Base-by-base conservation (phyloP, 2,797 vertebrate genomes). In the Masticophis lateralis region DNA sequence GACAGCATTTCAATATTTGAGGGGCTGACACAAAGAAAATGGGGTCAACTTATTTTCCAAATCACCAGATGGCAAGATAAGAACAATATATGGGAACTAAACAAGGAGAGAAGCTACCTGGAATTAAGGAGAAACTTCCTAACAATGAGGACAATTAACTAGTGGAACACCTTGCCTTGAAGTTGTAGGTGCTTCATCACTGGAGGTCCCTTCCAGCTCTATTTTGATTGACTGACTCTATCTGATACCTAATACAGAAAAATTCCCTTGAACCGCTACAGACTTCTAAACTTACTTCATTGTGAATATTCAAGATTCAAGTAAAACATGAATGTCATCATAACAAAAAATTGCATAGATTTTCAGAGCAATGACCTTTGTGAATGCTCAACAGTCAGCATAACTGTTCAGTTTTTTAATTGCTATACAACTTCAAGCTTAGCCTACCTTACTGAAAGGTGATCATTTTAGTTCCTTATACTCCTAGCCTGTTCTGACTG, bases 301-400 rank as follows among this genome's bases (percentile, higher is more conserved):
- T 79, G 18, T 90, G 92, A 91, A 2, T 11, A 5, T 32, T 22
- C 88, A 53, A 25, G 59, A 60, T 60, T 4, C 0, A 12, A 86
- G 92, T 53, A 94, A 94, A 86, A 25, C n/a, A 66, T 79, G 43
- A 60, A 74, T 61, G 59, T 91, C 86, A 91, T 61, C 28, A 57
- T 37, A 91, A 91, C 87, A 66, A n/a, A 56, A 66, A 13, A 89
- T 92, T 90, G 51, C 0, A 0, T 93, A 0, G 79, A 94, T 89
- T 93, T 93, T 91, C 86, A 10, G 28, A 20, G 0, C 57, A 22
- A 60, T 79, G 25, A 43, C 91, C 55, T 87, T 90, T 61, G 27
- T 66, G 43, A 43, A 22, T 91, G 74, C 69, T 90, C 89, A 60
- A 90, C 92, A n/a, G 12, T 53, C 2, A 94, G 2, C 18, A 5